Evolutionary conservation across 2,888 invertebrate species (phyloP).

Genomic region (Leptopilina drosophilae): DNA sequence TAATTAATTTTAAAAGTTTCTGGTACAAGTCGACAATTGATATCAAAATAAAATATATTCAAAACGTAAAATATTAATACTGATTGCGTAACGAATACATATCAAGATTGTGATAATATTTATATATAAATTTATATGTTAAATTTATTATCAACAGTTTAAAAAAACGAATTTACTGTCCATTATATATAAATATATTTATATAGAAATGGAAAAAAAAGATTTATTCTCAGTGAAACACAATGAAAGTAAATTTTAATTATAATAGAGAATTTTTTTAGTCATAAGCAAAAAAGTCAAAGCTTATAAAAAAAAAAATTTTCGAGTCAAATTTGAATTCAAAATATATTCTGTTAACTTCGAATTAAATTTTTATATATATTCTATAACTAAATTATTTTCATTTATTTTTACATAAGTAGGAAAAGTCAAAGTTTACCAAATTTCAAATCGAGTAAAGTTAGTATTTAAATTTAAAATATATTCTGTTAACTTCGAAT

Average conservation of each 20-base stretch:
- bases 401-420: no score
- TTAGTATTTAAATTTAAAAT: no score
- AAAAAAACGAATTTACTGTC: conserved; percentile 15
- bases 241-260: conserved; percentile 17
- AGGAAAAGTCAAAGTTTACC: no score
- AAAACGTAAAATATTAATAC: background rate
- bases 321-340: no score
- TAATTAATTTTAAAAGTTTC: conserved; percentile 27
- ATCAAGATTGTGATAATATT: conserved; percentile 54
- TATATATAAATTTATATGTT: conserved; percentile 19
- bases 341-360: no score
- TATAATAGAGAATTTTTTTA: background rate
- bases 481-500: no score
- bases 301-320: no score
- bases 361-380: no score
- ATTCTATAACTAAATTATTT: no score
- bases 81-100: conserved; percentile 47
- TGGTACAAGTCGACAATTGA: conserved; percentile 24
- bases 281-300: no score
- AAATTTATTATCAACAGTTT: conserved; percentile 26
- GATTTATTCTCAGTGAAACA: background rate
- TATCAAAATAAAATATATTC: conserved; percentile 20
- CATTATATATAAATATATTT: background rate
- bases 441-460: no score
- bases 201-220: background rate